Evolutionary conservation across 2,797 vertebrate genomes (phyloP).

Genomic region (Harpagifer antarcticus): DNA sequence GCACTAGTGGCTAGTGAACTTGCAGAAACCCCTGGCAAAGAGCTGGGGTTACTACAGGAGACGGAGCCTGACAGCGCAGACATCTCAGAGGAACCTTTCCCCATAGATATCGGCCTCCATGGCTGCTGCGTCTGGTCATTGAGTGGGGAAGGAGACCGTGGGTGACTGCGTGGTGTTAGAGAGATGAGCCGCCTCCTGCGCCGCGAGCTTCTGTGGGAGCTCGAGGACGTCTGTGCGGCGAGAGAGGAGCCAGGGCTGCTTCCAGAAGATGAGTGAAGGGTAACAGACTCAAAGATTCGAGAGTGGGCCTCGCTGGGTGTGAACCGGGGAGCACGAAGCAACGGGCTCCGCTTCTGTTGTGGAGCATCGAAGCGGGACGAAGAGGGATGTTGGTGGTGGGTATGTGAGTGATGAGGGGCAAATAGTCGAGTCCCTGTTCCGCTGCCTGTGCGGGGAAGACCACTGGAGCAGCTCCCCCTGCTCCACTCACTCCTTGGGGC

Average conservation of each 20-base stretch:
- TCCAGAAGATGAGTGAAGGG: constrained; percentile 87
- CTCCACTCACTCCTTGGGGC: constrained; percentile 78
- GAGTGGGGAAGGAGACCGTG: constrained; percentile 96
- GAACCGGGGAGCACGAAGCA: constrained; percentile 95
- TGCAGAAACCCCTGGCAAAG: constrained; percentile 91
- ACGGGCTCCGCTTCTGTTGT: constrained; percentile 92
- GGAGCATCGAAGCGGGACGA: constrained; percentile 89
- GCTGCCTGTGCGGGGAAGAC: constrained; percentile 86
- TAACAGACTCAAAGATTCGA: constrained; percentile 97
- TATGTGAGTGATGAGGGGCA: constrained; percentile 88
- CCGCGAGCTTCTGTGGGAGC: constrained; percentile 74
- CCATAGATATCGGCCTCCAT: constrained; percentile 66
- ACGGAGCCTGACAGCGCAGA: constrained; percentile 88
- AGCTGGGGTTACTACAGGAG: constrained; percentile 89
- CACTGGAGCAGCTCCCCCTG: constrained; percentile 77
- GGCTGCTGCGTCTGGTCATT: constrained; percentile 96
- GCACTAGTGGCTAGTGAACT: constrained; percentile 93
- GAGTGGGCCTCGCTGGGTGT: constrained; percentile 98
- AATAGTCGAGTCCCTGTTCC: constrained; percentile 89
- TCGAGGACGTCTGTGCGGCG: constrained; percentile 85
- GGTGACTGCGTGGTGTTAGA: constrained; percentile 86
- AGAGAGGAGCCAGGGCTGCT: constrained; percentile 88
- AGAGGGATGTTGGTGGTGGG: constrained; percentile 83
- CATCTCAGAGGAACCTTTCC: constrained; percentile 84
- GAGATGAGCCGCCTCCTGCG: constrained; percentile 83